Percentiles rank a stretch among this genome's conserved stretches.
Evolutionary conservation across 1,140 invertebrate species (phyloP).

Genomic region (Centruroides sculpturatus): DNA sequence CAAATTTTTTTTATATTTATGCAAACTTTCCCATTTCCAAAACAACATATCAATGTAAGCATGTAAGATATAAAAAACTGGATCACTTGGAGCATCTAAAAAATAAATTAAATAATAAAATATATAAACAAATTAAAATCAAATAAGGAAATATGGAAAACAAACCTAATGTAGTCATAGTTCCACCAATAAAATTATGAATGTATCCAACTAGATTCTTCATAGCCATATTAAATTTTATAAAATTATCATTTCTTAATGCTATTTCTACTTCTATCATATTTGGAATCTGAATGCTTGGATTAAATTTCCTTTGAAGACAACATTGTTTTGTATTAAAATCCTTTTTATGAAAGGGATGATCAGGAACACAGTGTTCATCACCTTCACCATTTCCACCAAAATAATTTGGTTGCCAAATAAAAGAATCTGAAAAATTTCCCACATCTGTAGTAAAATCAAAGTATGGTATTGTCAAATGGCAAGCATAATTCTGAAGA

Average conservation of each 20-base stretch:
- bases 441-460: conserved; percentile 11
- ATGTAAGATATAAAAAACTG: conserved; percentile 8
- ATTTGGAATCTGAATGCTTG: not conserved
- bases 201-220: conserved; percentile 1
- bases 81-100: conserved; percentile 1
- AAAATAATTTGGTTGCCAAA: conserved; percentile 9
- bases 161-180: conserved; percentile 6
- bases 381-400: not conserved
- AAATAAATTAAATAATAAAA: not conserved
- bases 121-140: not conserved
- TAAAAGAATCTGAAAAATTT: conserved; percentile 5
- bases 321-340: not conserved
- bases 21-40: conserved; percentile 10
- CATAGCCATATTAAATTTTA: conserved; percentile 1
- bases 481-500: conserved; percentile 7
- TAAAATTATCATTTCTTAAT: conserved; percentile 4
- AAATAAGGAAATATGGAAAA: not conserved
- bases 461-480: conserved; percentile 8
- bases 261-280: conserved; percentile 10
- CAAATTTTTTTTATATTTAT: not conserved
- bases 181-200: conserved; percentile 6
- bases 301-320: not conserved
- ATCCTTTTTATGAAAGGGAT: not conserved
- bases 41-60: conserved; percentile 10
- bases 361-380: not conserved